These are phyloP conservation scores for Danaus plexippus DNA, from an alignment of 1,140 invertebrate genomes.

Conservation along the genomic window DNA sequence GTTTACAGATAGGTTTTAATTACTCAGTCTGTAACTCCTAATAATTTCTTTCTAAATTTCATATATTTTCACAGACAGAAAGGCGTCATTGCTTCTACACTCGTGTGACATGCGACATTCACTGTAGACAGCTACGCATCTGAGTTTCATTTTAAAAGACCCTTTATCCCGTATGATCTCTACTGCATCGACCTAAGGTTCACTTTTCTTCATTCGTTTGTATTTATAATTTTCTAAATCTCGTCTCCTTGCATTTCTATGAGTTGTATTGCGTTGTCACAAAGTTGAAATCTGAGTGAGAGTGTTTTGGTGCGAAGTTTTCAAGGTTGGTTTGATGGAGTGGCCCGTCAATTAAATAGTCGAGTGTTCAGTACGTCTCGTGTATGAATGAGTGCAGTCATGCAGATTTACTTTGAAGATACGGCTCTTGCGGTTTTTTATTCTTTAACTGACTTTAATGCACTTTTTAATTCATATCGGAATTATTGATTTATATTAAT, in stretches of 20 bases:
- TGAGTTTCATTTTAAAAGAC: slow-evolving; percentile 23
- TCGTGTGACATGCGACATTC: slow-evolving; percentile 44
- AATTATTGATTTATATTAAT: slow-evolving; percentile 3
- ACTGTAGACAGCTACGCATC: slow-evolving; percentile 41
- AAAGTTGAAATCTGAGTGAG: slow-evolving; percentile 21
- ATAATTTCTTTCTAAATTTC: slow-evolving; percentile 5
- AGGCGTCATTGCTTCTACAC: slow-evolving; percentile 42
- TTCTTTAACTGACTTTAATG: background rate
- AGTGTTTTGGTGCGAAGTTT: slow-evolving; percentile 24
- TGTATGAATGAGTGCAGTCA: slow-evolving; percentile 63
- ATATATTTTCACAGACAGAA: slow-evolving; percentile 24
- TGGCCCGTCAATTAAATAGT: slow-evolving; percentile 63
- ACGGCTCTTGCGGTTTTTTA: slow-evolving; percentile 21
- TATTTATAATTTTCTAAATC: slow-evolving; percentile 14
- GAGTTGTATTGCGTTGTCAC: slow-evolving; percentile 12
- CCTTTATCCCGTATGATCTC: slow-evolving; percentile 5
- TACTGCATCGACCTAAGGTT: slow-evolving; percentile 10
- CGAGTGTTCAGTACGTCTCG: slow-evolving; percentile 50
- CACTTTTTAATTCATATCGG: slow-evolving; percentile 5
- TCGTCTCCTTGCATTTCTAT: slow-evolving; percentile 5
- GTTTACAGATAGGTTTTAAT: no score
- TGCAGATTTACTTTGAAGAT: slow-evolving; percentile 56
- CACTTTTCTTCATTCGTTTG: slow-evolving; percentile 7
- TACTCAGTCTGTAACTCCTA: no score
- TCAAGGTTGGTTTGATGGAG: slow-evolving; percentile 65